Base-by-base conservation (phyloP, 37 sponge, comb jelly and placozoan genomes). In the Hormiphora californensis region DNA sequence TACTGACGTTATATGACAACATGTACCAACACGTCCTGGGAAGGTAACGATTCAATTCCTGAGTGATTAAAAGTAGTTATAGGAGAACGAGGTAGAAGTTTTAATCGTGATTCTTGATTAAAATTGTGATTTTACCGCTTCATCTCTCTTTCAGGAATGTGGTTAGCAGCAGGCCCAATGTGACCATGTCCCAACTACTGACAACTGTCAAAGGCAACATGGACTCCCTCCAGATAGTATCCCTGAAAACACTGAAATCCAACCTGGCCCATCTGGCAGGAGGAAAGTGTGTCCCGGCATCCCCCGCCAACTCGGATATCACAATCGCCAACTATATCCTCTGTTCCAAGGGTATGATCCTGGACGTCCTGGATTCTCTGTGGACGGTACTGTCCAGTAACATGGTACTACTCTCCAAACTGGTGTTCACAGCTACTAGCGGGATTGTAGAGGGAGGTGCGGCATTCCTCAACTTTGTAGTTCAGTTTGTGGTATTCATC, bases 401-500 rank as follows among this genome's bases (percentile, higher is more conserved):
- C 39, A 67, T 67, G 68, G 68, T 39, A 7, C 68, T 67, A 5
- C 68, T 67, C 5, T 32, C 35, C 37, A 67, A 67, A 67, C 68
- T 67, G 4, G 39, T 67, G 39, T 67, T 67, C 36, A 67, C 21
- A 17, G 21, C 35, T 5, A 39, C 68, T 34, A 67, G 39, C 35
- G 68, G 68, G 4, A 7, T 67, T 2, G 38, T 67, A 28, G 68
- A 67, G 68, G 68, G 68, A 35, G 68, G 68, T 4, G 68, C 68
- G 15, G 68, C 68, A 5, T 67, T 67, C 38, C 38, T 67, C 38
- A 67, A 67, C 68, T 67, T 67, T 39, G 38, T 67, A 1, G 68
- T 67, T 32, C 68, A 67, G 36, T 28, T 67, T 15, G 67, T 97
- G 63, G 89, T 97, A 12, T 97, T 97, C 89, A 49, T 97, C 73